phyloP scores from a whole-genome alignment of 2,888 invertebrate genomes.

The Himalopsyche anomala region DNA sequence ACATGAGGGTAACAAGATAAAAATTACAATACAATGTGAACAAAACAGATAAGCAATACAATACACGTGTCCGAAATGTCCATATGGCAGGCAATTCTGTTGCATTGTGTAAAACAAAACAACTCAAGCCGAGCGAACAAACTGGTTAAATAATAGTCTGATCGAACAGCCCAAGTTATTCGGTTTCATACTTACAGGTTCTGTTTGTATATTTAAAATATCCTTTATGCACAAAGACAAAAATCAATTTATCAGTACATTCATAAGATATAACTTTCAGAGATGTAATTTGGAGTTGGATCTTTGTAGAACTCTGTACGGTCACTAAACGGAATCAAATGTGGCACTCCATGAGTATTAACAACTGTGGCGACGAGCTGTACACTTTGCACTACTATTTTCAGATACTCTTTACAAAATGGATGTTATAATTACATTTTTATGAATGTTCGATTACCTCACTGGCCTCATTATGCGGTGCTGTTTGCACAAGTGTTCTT shows the following conservation, averaged over 20 bases:
- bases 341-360: not conserved
- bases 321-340: constrained; percentile 10
- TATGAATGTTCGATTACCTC: constrained; percentile 55
- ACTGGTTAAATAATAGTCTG: constrained; percentile 74
- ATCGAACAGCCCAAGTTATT: constrained; percentile 78
- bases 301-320: constrained; percentile 27
- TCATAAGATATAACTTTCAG: too few species aligned
- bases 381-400: constrained; percentile 53
- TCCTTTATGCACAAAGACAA: too few species aligned
- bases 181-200: constrained; percentile 49
- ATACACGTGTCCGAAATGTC: constrained; percentile 53
- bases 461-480: constrained; percentile 52
- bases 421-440: constrained; percentile 37
- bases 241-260: too few species aligned
- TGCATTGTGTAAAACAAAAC: constrained; percentile 69
- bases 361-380: constrained; percentile 35
- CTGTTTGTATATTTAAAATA: too few species aligned
- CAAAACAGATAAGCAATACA: not conserved
- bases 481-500: constrained; percentile 63
- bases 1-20: constrained; percentile 41
- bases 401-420: constrained; percentile 49
- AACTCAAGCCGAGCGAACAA: constrained; percentile 80
- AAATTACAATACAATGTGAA: not conserved
- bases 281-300: not conserved
- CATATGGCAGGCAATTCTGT: constrained; percentile 23